These are phyloP conservation scores for Apamea crenata DNA, from an alignment of 2,888 invertebrate genomes.

Conservation along the genomic window DNA sequence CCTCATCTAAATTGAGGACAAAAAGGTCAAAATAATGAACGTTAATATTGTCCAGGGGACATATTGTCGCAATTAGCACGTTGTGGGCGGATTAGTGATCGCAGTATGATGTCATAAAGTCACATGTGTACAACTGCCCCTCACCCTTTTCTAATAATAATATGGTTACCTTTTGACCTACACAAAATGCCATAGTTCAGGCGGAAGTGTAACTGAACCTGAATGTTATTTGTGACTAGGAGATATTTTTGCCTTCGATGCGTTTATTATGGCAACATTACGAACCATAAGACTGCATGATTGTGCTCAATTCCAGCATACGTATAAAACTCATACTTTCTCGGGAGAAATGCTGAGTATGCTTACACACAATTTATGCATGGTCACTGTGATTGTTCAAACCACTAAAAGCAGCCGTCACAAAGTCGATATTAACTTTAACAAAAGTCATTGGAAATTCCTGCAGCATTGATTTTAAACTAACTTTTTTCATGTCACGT, in stretches of 20 bases:
- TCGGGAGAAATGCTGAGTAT: slow-evolving; percentile 25
- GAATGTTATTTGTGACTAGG: slow-evolving; percentile 3
- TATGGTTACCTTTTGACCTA: background rate
- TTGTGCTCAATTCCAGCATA: background rate
- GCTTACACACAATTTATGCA: slow-evolving; percentile 44
- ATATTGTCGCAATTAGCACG: slow-evolving; percentile 43
- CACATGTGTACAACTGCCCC: slow-evolving; percentile 4
- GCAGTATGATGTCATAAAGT: slow-evolving; percentile 17
- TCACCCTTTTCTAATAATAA: slow-evolving; percentile 12
- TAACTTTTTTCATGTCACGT: slow-evolving; percentile 73
- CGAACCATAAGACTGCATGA: background rate
- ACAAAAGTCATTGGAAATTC: slow-evolving; percentile 64
- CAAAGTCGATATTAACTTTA: slow-evolving; percentile 65
- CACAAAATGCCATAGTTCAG: background rate
- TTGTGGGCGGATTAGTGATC: slow-evolving; percentile 25
- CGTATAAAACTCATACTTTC: slow-evolving; percentile 25
- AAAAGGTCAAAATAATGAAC: slow-evolving; percentile 27
- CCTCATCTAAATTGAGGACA: background rate
- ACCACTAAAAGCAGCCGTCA: slow-evolving; percentile 63
- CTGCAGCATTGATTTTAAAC: slow-evolving; percentile 70
- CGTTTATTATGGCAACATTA: background rate
- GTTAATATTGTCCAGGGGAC: slow-evolving; percentile 33
- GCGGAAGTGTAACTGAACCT: background rate
- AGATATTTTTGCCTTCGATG: background rate
- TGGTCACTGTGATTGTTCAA: slow-evolving; percentile 59